Conservation (phyloP, 2,113 vertebrate genomes). For the Phyllostomus hastatus region DNA sequence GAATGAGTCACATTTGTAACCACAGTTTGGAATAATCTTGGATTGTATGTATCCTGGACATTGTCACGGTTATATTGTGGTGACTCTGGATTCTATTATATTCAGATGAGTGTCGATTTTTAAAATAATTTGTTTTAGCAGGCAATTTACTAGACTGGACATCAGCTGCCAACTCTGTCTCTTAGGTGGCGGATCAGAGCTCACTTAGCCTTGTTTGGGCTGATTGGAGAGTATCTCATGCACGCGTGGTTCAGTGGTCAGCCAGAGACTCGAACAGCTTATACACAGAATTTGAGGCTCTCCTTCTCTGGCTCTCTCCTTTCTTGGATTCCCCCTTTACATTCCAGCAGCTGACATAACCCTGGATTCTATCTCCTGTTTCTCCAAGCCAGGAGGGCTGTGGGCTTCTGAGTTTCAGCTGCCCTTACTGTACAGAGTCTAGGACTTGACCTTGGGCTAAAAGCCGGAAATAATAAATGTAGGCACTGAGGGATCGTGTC, state of each 20-base stretch:
- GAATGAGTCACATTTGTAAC: background rate
- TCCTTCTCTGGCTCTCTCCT: background rate
- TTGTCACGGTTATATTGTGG: background rate
- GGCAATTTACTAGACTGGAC: background rate
- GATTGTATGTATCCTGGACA: background rate
- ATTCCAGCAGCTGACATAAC: background rate
- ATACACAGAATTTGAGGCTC: background rate
- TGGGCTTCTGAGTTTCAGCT: background rate
- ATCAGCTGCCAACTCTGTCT: background rate
- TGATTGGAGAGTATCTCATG: background rate
- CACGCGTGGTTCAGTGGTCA: background rate
- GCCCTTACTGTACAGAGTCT: background rate
- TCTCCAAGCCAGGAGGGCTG: background rate
- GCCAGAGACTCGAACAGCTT: background rate
- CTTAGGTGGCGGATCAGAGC: background rate
- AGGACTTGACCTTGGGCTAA: background rate
- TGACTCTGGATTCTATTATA: background rate
- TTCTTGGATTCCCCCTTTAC: background rate
- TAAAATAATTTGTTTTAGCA: background rate
- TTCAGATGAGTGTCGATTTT: background rate
- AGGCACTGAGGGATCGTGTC: background rate
- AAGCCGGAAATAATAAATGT: background rate
- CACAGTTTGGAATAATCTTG: background rate
- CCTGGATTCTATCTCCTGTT: background rate
- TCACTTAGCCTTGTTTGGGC: background rate